phyloP scores from a whole-genome alignment of 92 coral and sea anemone genomes.

The Metridium senile region DNA sequence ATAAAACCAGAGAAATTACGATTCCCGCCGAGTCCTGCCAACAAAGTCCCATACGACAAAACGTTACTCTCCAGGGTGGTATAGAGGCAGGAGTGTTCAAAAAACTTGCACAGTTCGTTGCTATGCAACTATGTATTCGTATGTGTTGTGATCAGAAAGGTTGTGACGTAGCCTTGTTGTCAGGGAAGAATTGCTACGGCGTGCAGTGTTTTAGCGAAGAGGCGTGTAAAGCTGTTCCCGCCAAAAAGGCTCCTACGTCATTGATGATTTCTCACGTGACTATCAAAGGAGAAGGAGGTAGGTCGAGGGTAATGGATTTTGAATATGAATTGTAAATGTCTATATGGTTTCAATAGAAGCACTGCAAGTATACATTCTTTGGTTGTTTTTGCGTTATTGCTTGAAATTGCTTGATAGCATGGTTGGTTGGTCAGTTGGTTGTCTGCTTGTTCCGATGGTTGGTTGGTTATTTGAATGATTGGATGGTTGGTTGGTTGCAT shows the following conservation, averaged over 20 bases:
- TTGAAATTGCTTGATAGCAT: neutral
- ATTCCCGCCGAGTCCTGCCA: slow-evolving; percentile 91
- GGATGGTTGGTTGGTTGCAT: neutral
- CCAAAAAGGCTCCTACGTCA: slow-evolving; percentile 96
- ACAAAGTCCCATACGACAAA: slow-evolving; percentile 79
- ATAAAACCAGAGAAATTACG: slow-evolving; percentile 50
- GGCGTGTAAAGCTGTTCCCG: slow-evolving; percentile 86
- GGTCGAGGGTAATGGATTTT: too few relatives aligned
- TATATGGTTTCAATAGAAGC: neutral
- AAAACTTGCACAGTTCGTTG: slow-evolving; percentile 93
- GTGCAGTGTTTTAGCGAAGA: slow-evolving; percentile 96
- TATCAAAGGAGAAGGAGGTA: slow-evolving; percentile 93
- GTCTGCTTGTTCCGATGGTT: neutral
- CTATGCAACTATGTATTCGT: slow-evolving; percentile 97
- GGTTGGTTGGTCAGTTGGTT: neutral
- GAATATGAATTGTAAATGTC: too few relatives aligned
- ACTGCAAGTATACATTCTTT: neutral
- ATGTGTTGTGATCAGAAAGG: slow-evolving; percentile 97
- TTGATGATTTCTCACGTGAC: slow-evolving; percentile 96
- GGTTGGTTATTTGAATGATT: neutral
- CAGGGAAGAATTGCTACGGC: slow-evolving; percentile 97
- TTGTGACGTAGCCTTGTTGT: slow-evolving; percentile 95
- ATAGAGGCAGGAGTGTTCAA: slow-evolving; percentile 96
- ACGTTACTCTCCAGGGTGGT: slow-evolving; percentile 96
- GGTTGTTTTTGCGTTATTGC: neutral